Conservation (phyloP, 2,113 vertebrate genomes). For the Anolis sagrei region DNA sequence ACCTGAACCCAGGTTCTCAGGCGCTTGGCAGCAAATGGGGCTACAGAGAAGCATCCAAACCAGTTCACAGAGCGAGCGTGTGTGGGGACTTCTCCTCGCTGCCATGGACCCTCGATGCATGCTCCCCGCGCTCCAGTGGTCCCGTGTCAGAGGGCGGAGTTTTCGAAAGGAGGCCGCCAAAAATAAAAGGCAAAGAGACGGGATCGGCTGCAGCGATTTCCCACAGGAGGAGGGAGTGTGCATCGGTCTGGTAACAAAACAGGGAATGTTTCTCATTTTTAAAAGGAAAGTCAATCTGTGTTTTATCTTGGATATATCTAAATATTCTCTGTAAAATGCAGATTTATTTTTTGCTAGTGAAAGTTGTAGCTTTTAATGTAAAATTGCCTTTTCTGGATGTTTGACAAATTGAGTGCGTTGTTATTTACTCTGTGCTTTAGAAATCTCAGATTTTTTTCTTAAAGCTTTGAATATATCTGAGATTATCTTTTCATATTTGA, state of each 20-base stretch:
- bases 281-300: slow-evolving; percentile 77
- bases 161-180: slow-evolving; percentile 89
- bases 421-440: slow-evolving; percentile 43
- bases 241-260: slow-evolving; percentile 89
- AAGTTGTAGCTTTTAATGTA: slow-evolving; percentile 71
- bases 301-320: slow-evolving; percentile 84
- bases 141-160: slow-evolving; percentile 88
- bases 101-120: slow-evolving; percentile 90
- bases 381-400: slow-evolving; percentile 20
- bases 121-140: slow-evolving; percentile 89
- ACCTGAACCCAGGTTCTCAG: slow-evolving; percentile 85
- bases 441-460: slow-evolving; percentile 15
- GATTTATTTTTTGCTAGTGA: slow-evolving; percentile 74
- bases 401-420: slow-evolving; percentile 12
- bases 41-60: slow-evolving; percentile 87
- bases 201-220: slow-evolving; percentile 89
- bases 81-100: slow-evolving; percentile 89
- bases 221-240: slow-evolving; percentile 90
- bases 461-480: slow-evolving; percentile 36
- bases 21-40: slow-evolving; percentile 85
- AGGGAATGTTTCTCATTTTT: slow-evolving; percentile 83
- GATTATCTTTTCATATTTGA: slow-evolving; percentile 48
- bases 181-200: slow-evolving; percentile 89
- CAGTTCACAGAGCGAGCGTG: slow-evolving; percentile 87
- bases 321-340: slow-evolving; percentile 86